phyloP scores from a whole-genome alignment of 1,140 invertebrate species.

The Pseudomyrmex flavicornis region DNA sequence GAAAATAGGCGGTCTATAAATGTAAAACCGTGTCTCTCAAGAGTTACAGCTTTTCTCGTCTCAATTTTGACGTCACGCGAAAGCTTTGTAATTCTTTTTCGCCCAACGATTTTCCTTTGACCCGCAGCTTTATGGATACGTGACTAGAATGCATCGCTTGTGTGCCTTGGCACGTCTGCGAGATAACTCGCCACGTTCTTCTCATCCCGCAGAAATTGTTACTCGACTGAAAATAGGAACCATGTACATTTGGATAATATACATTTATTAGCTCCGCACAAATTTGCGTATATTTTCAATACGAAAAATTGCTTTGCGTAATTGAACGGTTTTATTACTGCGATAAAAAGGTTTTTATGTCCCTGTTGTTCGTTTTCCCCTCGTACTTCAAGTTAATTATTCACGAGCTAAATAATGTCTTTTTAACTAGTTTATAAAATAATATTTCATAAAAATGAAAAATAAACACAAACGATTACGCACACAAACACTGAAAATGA shows the following conservation, averaged over 20 bases:
- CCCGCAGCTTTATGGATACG: conserved; percentile 55
- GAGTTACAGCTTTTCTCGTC: neutral
- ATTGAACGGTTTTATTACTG: conserved; percentile 17
- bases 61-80: neutral
- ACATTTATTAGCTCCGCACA: conserved; percentile 35
- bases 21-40: neutral
- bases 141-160: conserved; percentile 64
- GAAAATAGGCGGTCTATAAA: too few species aligned
- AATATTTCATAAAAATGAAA: neutral
- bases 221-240: neutral
- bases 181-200: conserved; percentile 38
- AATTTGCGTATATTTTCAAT: conserved; percentile 30
- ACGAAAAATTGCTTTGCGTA: conserved; percentile 13
- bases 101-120: neutral
- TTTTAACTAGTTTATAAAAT: conserved; percentile 33
- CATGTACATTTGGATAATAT: conserved; percentile 9
- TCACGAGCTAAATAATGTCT: conserved; percentile 19
- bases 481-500: neutral
- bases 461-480: neutral
- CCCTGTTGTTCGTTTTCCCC: neutral
- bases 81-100: neutral
- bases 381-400: conserved; percentile 64
- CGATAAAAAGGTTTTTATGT: neutral
- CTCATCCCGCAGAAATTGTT: conserved; percentile 25
- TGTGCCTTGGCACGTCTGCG: neutral